These are phyloP conservation scores for Clarias platycephalus DNA, from an alignment of 2,797 vertebrate genomes.

Conservation along the genomic window DNA sequence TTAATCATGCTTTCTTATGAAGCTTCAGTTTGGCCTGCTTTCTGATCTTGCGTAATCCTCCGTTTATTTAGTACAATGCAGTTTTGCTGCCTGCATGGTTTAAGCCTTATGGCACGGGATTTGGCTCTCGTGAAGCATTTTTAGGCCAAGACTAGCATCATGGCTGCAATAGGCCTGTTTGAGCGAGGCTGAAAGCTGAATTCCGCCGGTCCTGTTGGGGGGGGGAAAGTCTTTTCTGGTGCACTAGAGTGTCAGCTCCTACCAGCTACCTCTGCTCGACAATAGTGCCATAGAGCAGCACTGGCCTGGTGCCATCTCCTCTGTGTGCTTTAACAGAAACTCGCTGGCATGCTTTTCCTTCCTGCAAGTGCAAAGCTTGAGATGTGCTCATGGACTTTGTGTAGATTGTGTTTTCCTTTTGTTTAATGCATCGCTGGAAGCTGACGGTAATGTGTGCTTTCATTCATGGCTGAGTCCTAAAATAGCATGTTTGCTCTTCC, in stretches of 20 bases:
- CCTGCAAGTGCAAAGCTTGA: not conserved
- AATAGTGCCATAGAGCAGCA: slow-evolving; percentile 24
- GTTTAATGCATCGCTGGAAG: not conserved
- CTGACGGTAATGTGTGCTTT: not conserved
- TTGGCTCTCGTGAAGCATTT: slow-evolving; percentile 5
- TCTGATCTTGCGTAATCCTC: not conserved
- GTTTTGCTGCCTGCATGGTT: slow-evolving; percentile 8
- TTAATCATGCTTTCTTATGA: slow-evolving; percentile 3
- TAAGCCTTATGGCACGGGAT: not conserved
- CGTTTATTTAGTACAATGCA: slow-evolving; percentile 1
- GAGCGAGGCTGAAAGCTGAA: slow-evolving; percentile 14
- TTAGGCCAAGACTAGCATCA: not conserved
- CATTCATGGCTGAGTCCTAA: not conserved
- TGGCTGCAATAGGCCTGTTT: slow-evolving; percentile 24
- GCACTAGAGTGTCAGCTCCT: slow-evolving; percentile 17
- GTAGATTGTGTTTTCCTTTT: not conserved
- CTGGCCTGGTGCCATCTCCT: slow-evolving; percentile 34
- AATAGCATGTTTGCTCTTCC: not conserved
- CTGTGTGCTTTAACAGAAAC: slow-evolving; percentile 22
- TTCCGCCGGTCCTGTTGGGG: slow-evolving; percentile 2
- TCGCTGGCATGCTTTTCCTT: not conserved
- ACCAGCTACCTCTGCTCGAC: slow-evolving; percentile 31
- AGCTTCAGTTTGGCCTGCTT: not conserved
- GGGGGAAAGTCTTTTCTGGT: slow-evolving; percentile 26
- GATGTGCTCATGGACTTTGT: not conserved